Percentiles rank a stretch among this genome's conserved stretches.
These are phyloP conservation scores for Cebidichthys violaceus DNA, from an alignment of 2,113 vertebrate species.

Conservation along the genomic window DNA sequence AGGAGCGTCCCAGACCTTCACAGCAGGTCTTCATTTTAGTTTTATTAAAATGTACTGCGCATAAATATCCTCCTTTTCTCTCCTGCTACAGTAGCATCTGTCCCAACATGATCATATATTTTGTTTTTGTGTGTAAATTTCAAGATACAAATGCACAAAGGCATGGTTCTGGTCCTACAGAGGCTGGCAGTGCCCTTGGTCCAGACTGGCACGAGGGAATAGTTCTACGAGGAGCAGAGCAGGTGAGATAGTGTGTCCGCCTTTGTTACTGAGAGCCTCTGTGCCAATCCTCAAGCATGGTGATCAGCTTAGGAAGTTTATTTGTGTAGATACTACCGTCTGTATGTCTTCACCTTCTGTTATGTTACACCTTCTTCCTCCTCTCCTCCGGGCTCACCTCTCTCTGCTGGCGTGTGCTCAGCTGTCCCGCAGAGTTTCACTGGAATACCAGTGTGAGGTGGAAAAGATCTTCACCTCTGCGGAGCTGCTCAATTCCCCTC, in stretches of 20 bases:
- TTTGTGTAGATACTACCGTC: conserved; percentile 3
- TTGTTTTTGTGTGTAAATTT: not conserved
- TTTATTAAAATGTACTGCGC: not conserved
- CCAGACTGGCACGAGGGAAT: conserved; percentile 96
- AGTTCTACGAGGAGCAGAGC: conserved; percentile 86
- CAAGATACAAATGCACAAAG: conserved; percentile 75
- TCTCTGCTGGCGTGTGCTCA: conserved; percentile 57
- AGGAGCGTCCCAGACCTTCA: conserved; percentile 58
- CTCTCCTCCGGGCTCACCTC: not conserved
- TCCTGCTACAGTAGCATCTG: not conserved
- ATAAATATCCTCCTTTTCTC: not conserved
- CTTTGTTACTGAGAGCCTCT: not conserved
- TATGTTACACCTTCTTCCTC: not conserved
- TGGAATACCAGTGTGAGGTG: conserved; percentile 92
- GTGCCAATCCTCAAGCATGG: not conserved
- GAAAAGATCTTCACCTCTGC: conserved; percentile 85
- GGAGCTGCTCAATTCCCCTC: conserved; percentile 83
- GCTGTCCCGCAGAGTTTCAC: conserved; percentile 88
- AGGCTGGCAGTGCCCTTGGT: conserved; percentile 91
- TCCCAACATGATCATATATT: not conserved
- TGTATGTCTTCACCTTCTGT: not conserved
- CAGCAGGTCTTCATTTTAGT: conserved; percentile 72
- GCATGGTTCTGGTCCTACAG: conserved; percentile 31
- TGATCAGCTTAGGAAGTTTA: not conserved
- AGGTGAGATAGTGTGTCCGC: conserved; percentile 77